Conservation (phyloP, 1,140 invertebrate genomes). For the Cydia amplana region DNA sequence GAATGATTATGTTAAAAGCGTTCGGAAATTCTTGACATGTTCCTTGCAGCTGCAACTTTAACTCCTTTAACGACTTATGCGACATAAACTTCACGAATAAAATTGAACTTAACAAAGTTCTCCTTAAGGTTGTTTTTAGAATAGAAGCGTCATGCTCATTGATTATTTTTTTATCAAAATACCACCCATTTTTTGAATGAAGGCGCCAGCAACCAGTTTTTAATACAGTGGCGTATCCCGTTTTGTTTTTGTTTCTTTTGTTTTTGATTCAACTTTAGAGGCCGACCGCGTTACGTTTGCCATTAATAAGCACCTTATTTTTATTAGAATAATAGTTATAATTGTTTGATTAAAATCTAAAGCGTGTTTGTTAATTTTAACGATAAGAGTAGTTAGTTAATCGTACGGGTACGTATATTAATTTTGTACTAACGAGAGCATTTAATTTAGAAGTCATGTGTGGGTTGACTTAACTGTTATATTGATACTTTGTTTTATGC, state of each 20-base stretch:
- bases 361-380: background rate
- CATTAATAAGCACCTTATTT: background rate
- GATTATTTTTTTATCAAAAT: conserved; percentile 24
- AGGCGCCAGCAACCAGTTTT: conserved; percentile 27
- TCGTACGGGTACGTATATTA: conserved; percentile 17
- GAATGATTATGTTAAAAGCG: conserved; percentile 29
- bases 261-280: conserved; percentile 13
- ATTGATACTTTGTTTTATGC: conserved; percentile 14
- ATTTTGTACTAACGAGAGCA: conserved; percentile 26
- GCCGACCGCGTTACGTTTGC: background rate
- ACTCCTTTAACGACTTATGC: background rate
- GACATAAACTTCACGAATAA: background rate
- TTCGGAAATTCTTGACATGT: conserved; percentile 30
- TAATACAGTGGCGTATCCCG: conserved; percentile 23
- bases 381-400: conserved; percentile 1
- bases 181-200: conserved; percentile 31
- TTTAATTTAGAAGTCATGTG: conserved; percentile 13
- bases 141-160: background rate
- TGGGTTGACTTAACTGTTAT: conserved; percentile 24
- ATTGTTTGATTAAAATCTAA: background rate
- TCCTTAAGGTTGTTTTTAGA: background rate
- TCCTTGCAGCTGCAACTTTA: conserved; percentile 1
- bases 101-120: background rate
- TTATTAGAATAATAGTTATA: background rate
- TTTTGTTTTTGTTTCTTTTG: conserved; percentile 15